Conservation (phyloP, 2,888 invertebrate species). For the Neuroscelio doddi region DNA sequence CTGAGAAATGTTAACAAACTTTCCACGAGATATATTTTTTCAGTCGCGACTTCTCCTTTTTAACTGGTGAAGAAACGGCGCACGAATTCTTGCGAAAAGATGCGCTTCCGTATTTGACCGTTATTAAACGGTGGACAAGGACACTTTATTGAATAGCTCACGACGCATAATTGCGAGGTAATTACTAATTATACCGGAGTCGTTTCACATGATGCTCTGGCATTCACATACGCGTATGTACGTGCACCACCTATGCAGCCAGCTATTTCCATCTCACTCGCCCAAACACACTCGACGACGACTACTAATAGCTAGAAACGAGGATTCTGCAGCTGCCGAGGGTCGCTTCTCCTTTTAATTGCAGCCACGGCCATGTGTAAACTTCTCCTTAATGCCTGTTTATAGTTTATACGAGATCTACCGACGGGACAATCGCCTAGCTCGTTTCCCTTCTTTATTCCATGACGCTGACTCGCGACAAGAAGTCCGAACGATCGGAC, state of each 20-base stretch:
- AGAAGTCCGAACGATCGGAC: slow-evolving; percentile 36
- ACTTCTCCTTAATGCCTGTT: slow-evolving; percentile 45
- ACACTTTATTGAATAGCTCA: slow-evolving; percentile 29
- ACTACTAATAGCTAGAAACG: slow-evolving; percentile 40
- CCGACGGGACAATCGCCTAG: slow-evolving; percentile 32
- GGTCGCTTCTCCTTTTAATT: slow-evolving; percentile 48
- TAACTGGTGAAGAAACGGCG: slow-evolving; percentile 18
- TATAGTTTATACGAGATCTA: slow-evolving; percentile 41
- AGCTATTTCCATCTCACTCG: slow-evolving; percentile 42
- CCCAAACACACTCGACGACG: slow-evolving; percentile 29
- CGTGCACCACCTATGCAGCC: slow-evolving; percentile 24
- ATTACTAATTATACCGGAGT: slow-evolving; percentile 42
- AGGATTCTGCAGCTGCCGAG: slow-evolving; percentile 49
- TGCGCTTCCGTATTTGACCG: slow-evolving; percentile 36
- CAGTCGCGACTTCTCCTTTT: too few species aligned
- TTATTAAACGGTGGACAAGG: slow-evolving; percentile 35
- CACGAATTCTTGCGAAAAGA: slow-evolving; percentile 19
- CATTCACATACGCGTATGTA: slow-evolving; percentile 13
- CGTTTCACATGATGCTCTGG: slow-evolving; percentile 23
- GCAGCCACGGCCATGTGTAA: slow-evolving; percentile 39
- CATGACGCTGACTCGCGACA: slow-evolving; percentile 18
- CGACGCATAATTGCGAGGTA: slow-evolving; percentile 35
- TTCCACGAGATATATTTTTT: too few species aligned
- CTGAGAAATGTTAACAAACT: too few species aligned
- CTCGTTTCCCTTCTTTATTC: slow-evolving; percentile 30